These are phyloP conservation scores for Macrosiphum euphorbiae DNA, from an alignment of 2,888 invertebrate genomes.

Conservation along the genomic window DNA sequence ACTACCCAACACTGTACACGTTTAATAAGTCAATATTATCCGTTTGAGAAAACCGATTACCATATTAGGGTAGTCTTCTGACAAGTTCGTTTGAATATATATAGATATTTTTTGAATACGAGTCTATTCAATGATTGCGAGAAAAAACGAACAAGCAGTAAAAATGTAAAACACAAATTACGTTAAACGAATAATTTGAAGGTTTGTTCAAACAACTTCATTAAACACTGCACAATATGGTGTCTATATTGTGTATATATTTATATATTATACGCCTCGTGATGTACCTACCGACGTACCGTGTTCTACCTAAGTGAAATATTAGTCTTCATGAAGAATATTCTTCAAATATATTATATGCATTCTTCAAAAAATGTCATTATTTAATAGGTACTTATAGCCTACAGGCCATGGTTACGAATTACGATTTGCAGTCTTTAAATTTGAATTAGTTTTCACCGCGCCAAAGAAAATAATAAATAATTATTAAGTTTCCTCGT, in stretches of 20 bases:
- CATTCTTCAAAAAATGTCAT: background rate
- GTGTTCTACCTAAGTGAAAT: background rate
- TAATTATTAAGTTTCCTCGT: background rate
- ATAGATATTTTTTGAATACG: background rate
- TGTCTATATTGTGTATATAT: background rate
- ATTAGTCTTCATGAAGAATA: background rate
- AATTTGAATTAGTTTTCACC: background rate
- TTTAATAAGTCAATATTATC: background rate
- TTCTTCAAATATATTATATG: no score
- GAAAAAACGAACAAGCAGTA: background rate
- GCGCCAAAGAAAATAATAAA: background rate
- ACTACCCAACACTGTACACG: no score
- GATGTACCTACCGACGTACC: background rate
- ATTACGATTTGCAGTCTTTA: background rate
- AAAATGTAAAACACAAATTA: background rate
- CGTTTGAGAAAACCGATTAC: background rate
- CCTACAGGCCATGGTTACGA: background rate
- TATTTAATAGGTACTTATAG: background rate
- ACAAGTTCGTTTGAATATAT: background rate
- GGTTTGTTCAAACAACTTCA: background rate
- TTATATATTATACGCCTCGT: background rate
- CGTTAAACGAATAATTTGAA: background rate
- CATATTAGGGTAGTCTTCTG: background rate
- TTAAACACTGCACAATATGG: background rate
- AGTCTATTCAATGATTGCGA: background rate